Evolutionary conservation across 2,797 vertebrate species (phyloP), one percentile per base, ranked within the genome.

Genomic region (Siniperca undulata): DNA sequence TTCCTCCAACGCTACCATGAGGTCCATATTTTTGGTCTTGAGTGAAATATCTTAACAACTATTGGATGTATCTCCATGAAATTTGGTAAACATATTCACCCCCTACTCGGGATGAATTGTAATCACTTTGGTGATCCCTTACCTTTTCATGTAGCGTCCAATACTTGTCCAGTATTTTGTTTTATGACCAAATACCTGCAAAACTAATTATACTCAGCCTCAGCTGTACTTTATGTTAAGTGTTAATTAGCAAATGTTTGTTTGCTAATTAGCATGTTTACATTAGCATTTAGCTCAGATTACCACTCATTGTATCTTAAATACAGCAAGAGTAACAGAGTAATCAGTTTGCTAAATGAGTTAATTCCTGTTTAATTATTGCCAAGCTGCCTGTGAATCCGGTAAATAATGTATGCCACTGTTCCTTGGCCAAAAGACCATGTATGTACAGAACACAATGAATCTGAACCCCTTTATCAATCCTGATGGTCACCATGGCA

Each of bases 401-500:
- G 13, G n/a, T 75, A 77, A 77, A 88, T 79, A 65, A 81, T 70
- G 65, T 70, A 61, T 77, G 62, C 42, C 27, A 48, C 42, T 75
- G 78, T 62, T 78, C 24, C 70, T 78, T 34, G 22, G 61, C 69
- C 67, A 69, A 87, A 88, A 74, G 79, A 84, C 89, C 78, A 75
- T 86, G 72, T 46, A 62, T 83, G 89, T 78, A 69, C 88, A 66
- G 65, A 90, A 83, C 80, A 91, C 71, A 86, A 85, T 81, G 61
- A 83, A 87, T 85, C 78, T 78, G 74, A 65, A 81, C 81, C 76
- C 71, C 84, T 87, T 84, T 88, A 88, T 86, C 81, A 68, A 50
- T 8, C 79, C 80, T 66, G 77, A 53, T 86, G 80, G 91, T 96
- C 88, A 50, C 95, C 94, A 95, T 95, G 86, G 94, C 91, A 95